Evolutionary conservation across 2,888 invertebrate genomes (phyloP).

Genomic region (Ceramica pisi): DNA sequence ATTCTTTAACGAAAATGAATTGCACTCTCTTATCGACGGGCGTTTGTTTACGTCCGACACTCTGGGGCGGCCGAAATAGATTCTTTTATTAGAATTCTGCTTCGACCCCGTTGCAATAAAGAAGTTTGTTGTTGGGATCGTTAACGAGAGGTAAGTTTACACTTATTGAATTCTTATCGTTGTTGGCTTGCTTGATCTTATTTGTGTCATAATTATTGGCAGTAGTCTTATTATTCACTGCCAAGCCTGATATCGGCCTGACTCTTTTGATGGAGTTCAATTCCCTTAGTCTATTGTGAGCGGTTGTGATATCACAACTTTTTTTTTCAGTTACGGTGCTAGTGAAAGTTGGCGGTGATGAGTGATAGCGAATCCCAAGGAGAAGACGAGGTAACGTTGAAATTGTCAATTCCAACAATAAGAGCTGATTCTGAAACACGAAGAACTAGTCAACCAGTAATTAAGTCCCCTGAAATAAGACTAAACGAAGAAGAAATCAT

Average conservation of each 20-base stretch:
- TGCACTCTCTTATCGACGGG: slow-evolving; percentile 62
- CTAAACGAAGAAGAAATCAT: slow-evolving; percentile 71
- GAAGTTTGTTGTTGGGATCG: slow-evolving; percentile 76
- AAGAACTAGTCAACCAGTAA: slow-evolving; percentile 76
- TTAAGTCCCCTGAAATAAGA: slow-evolving; percentile 74
- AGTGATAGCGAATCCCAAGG: slow-evolving; percentile 76
- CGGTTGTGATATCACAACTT: slow-evolving; percentile 72
- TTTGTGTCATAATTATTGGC: slow-evolving; percentile 83
- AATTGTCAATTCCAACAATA: slow-evolving; percentile 79
- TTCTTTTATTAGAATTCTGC: slow-evolving; percentile 86
- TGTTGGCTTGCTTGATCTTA: slow-evolving; percentile 75
- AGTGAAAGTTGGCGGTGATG: slow-evolving; percentile 74
- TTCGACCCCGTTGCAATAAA: slow-evolving; percentile 81
- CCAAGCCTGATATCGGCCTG: slow-evolving; percentile 76
- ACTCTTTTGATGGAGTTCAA: slow-evolving; percentile 70
- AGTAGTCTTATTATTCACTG: slow-evolving; percentile 75
- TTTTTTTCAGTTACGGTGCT: slow-evolving; percentile 76
- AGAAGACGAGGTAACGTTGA: slow-evolving; percentile 69
- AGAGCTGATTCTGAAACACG: slow-evolving; percentile 83
- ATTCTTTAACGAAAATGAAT: slow-evolving; percentile 73
- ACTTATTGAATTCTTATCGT: slow-evolving; percentile 70
- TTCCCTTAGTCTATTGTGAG: slow-evolving; percentile 72
- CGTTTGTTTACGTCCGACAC: slow-evolving; percentile 80
- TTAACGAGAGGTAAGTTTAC: slow-evolving; percentile 83
- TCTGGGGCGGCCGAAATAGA: slow-evolving; percentile 84